Conservation (phyloP, 53 echinoderm and acorn worm species). For the Echinarachnius parma region DNA sequence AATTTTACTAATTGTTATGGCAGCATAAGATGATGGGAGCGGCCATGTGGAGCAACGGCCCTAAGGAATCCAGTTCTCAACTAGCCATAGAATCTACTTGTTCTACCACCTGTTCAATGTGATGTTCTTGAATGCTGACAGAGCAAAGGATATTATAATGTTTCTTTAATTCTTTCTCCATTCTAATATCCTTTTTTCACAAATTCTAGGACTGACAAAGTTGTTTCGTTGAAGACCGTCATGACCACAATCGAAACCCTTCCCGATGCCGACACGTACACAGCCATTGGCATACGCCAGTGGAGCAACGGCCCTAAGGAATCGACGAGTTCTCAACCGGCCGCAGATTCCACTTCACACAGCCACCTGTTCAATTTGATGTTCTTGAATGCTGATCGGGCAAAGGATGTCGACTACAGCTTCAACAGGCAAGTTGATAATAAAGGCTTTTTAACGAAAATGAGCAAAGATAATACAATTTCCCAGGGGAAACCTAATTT, state of each 20-base stretch:
- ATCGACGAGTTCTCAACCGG: conserved; percentile 7
- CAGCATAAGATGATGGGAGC: too few relatives aligned
- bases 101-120: conserved; percentile 66
- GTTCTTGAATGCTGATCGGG: conserved; percentile 75
- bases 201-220: conserved; percentile 36
- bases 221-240: conserved; percentile 65
- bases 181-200: background rate
- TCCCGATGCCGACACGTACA: conserved; percentile 58
- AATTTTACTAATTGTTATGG: too few relatives aligned
- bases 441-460: too few relatives aligned
- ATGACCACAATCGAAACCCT: conserved; percentile 71
- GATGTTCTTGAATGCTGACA: conserved; percentile 79
- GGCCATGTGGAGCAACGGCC: conserved; percentile 81
- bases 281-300: conserved; percentile 74
- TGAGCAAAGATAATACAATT: too few relatives aligned
- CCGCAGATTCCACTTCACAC: conserved; percentile 22
- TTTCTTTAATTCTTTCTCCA: too few relatives aligned
- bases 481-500: too few relatives aligned
- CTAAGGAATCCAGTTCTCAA: conserved; percentile 1
- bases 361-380: conserved; percentile 75
- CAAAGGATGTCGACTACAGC: conserved; percentile 81
- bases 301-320: conserved; percentile 77
- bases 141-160: conserved; percentile 69
- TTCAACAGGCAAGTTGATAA: conserved; percentile 77
- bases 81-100: conserved; percentile 17